Evolutionary conservation across 1,140 invertebrate species (phyloP).

Genomic region (Drosophila bocki): DNA sequence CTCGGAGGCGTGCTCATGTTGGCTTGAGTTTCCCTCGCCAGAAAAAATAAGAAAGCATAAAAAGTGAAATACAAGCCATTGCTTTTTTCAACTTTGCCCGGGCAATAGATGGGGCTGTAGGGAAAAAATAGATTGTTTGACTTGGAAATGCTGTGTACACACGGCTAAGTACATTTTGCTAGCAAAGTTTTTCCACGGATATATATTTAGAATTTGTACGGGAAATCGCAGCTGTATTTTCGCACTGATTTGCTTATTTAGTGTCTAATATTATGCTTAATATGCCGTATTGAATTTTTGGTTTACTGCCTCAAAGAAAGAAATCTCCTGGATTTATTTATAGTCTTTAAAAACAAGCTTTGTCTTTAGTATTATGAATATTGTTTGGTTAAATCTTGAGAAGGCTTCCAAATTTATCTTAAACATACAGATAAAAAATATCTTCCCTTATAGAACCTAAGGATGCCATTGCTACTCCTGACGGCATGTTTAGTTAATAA

Average conservation of each 20-base stretch:
- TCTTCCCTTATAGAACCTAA: neutral
- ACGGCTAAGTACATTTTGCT: conserved; percentile 32
- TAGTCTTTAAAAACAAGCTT: neutral
- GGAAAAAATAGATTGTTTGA: conserved; percentile 50
- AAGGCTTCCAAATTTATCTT: neutral
- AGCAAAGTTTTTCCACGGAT: conserved; percentile 11
- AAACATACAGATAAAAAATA: neutral
- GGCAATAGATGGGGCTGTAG: conserved; percentile 5
- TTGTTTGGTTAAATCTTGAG: neutral
- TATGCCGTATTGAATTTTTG: neutral
- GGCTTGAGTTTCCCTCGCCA: neutral
- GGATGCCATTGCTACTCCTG: conserved; percentile 33
- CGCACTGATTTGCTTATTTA: conserved; percentile 16
- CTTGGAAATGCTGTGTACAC: conserved; percentile 49
- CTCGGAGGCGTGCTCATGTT: conserved; percentile 31
- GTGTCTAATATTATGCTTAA: conserved; percentile 5
- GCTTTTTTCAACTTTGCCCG: conserved; percentile 37
- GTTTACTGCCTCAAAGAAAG: neutral
- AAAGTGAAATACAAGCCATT: conserved; percentile 51
- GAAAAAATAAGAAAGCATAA: conserved; percentile 28
- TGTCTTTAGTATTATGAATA: neutral
- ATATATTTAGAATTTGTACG: conserved; percentile 23
- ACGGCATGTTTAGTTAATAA: conserved; percentile 73
- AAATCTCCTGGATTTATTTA: neutral
- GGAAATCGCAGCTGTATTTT: conserved; percentile 35